phyloP scores from a whole-genome alignment of 2,888 invertebrate genomes.

The Isotomurus palustris region DNA sequence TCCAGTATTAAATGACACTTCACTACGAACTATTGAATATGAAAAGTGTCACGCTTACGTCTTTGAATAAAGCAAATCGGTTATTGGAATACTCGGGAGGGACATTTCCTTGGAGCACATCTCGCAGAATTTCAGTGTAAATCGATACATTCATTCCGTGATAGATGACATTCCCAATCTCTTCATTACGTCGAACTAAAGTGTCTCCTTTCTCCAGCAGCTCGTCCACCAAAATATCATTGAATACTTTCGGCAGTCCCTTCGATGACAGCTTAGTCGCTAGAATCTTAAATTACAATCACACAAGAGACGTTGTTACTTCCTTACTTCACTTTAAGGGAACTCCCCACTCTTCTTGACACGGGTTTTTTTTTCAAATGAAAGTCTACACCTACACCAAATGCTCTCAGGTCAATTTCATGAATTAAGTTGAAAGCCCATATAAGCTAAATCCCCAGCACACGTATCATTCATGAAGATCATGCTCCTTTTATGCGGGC shows the following conservation, averaged over 20 bases:
- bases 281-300: slow-evolving; percentile 20
- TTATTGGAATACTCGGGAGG: slow-evolving; percentile 30
- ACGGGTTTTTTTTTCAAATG: too few relatives aligned
- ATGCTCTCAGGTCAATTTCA: not conserved
- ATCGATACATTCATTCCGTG: slow-evolving; percentile 35
- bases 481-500: too few relatives aligned
- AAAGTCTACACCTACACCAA: too few relatives aligned
- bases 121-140: slow-evolving; percentile 32
- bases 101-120: slow-evolving; percentile 34
- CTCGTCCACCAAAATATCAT: slow-evolving; percentile 35
- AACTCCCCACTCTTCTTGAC: too few relatives aligned
- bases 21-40: too few relatives aligned
- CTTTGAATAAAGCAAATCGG: slow-evolving; percentile 30
- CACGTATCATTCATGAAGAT: not conserved
- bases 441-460: not conserved
- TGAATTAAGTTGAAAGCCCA: not conserved
- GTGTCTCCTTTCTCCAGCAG: slow-evolving; percentile 33
- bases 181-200: slow-evolving; percentile 24
- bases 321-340: not conserved
- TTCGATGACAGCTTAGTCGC: slow-evolving; percentile 30
- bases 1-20: not conserved
- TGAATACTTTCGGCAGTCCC: slow-evolving; percentile 31
- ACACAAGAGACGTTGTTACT: not conserved
- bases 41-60: slow-evolving; percentile 14
- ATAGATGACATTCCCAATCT: slow-evolving; percentile 30